Conservation (phyloP, 1,140 invertebrate genomes). For the Spodoptera frugiperda region DNA sequence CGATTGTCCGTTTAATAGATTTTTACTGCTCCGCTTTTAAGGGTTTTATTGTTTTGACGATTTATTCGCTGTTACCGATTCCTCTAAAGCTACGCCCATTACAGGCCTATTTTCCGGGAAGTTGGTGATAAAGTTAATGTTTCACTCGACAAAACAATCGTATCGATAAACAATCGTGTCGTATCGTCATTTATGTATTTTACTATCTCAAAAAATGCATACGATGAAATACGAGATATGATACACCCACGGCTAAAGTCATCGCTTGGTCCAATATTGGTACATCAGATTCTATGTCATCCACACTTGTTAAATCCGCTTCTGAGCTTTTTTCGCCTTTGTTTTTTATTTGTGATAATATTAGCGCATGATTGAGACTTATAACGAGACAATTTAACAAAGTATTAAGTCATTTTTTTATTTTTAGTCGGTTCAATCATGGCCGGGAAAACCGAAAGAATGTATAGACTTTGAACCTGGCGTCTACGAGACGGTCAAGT, state of each 20-base stretch:
- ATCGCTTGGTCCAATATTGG: constrained; percentile 76
- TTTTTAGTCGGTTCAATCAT: constrained; percentile 74
- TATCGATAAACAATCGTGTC: not conserved
- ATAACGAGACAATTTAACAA: constrained; percentile 78
- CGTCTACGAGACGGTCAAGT: constrained; percentile 29
- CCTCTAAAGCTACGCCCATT: constrained; percentile 31
- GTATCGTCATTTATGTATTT: constrained; percentile 12
- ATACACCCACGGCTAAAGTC: constrained; percentile 58
- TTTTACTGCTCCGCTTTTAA: constrained; percentile 67
- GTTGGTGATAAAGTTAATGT: constrained; percentile 36
- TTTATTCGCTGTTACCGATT: constrained; percentile 49
- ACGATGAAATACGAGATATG: constrained; percentile 53
- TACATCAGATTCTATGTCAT: constrained; percentile 71
- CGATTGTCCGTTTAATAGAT: constrained; percentile 74
- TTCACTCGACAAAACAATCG: constrained; percentile 8
- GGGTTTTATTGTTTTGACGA: constrained; percentile 53
- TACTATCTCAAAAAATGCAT: constrained; percentile 26
- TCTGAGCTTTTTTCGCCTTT: constrained; percentile 73
- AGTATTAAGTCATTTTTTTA: constrained; percentile 78
- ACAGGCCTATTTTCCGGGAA: constrained; percentile 39
- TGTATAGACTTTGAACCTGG: constrained; percentile 51
- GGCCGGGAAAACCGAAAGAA: constrained; percentile 64
- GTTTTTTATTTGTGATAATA: constrained; percentile 78
- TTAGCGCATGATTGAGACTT: constrained; percentile 82
- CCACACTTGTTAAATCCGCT: constrained; percentile 79